These are phyloP conservation scores for Cirrhinus molitorella DNA, from an alignment of 2,797 vertebrate species.

Conservation along the genomic window DNA sequence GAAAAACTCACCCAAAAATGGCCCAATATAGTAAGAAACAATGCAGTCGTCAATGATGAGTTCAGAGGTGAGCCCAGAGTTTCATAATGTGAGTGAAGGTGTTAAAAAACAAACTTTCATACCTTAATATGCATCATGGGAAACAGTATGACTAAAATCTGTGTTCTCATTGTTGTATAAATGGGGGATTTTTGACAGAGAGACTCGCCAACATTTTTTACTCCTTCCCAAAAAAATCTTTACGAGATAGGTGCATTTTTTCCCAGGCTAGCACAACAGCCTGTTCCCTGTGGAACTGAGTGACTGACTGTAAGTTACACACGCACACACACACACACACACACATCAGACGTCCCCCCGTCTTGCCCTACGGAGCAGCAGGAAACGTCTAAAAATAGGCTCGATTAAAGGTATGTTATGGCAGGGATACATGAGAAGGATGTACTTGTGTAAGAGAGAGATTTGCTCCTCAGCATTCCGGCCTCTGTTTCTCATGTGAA, in stretches of 20 bases:
- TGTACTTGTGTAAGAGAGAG: conserved; percentile 87
- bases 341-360: conserved; percentile 31
- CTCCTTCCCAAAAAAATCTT: conserved; percentile 57
- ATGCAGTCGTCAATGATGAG: neutral
- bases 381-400: conserved; percentile 89
- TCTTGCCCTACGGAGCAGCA: conserved; percentile 48
- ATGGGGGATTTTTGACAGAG: conserved; percentile 36
- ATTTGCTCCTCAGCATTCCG: conserved; percentile 73
- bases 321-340: conserved; percentile 25
- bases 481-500: conserved; percentile 93
- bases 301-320: conserved; percentile 34
- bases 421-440: conserved; percentile 92
- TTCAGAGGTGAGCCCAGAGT: neutral
- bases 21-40: neutral
- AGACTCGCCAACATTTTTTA: conserved; percentile 41
- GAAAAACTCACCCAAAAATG: neutral
- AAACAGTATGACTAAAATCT: conserved; percentile 23
- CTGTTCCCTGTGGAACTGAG: conserved; percentile 48
- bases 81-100: conserved; percentile 10
- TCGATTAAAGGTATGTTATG: conserved; percentile 93
- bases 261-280: conserved; percentile 62
- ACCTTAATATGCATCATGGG: conserved; percentile 39
- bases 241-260: conserved; percentile 65
- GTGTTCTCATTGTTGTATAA: conserved; percentile 33
- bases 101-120: neutral